Base-by-base conservation (phyloP, 2,113 vertebrate genomes). In the Thinocorus orbignyianus region DNA sequence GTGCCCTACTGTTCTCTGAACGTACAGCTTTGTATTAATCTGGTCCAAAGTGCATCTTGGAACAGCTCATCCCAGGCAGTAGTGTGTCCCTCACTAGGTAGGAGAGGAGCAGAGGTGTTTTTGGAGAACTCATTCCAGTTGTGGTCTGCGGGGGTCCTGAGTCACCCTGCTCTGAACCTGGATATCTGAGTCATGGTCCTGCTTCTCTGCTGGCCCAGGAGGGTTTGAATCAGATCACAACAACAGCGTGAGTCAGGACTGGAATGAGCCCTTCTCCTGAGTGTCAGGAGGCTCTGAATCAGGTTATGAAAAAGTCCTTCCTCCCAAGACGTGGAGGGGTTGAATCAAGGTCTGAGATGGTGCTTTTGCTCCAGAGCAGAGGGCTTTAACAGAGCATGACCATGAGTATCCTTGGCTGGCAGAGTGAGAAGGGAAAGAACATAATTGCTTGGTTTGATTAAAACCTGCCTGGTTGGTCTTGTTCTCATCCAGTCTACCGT, bases 281-380 rank as follows among this genome's bases (percentile, higher is more conserved):
- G 52, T 15, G 3, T 95, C 95, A 97, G 90, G 88, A 94, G 95
- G 39, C n/a, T 86, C 74, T 95, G 96, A 97, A 94, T 97, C 88
- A 92, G 79, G 60, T 30, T 19, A 7, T 82, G 93, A 87, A 72
- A 57, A 28, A 78, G 51, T 41, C 46, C 76, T 95, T 92, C 88
- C 93, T 84, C 57, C 72, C 39, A 71, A 88, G 71, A 54, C 31
- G 10, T 0, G 19, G 91, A 93, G 25, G 37, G 37, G 26, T 46
- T 95, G 89, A 95, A 78, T 91, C 92, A 96, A 31, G 71, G 42
- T 23, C 78, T n/a, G 79, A 73, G 92, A 48, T 94, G 77, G 30
- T 26, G 10, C 30, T 91, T 83, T 33, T 86, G 68, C 77, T 81
- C 51, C 65, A 62, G 79, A 73, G 31, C 33, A 88, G 61, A 79